Percentiles rank a stretch among this genome's conserved stretches.
Conservation (phyloP, 2,888 invertebrate species). For the Parnassius smintheus region DNA sequence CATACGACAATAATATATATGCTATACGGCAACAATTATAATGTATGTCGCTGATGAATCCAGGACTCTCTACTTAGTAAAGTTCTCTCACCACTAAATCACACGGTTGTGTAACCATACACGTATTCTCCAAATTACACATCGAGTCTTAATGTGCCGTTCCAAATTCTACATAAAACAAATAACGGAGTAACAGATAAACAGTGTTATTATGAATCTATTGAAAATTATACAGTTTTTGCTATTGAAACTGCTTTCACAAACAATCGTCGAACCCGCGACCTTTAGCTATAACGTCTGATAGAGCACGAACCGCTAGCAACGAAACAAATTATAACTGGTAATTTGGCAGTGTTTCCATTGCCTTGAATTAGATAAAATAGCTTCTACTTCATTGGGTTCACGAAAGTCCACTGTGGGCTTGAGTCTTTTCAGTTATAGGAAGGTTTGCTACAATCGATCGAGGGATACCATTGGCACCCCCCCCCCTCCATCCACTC, state of each 20-base stretch:
- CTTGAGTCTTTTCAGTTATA: too few species aligned
- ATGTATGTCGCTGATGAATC: too few species aligned
- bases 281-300: slow-evolving; percentile 20
- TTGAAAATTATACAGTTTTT: slow-evolving; percentile 14
- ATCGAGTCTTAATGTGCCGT: neutral
- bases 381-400: neutral
- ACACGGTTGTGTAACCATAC: neutral
- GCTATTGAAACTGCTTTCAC: slow-evolving; percentile 12
- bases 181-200: neutral
- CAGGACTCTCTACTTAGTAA: too few species aligned
- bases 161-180: neutral
- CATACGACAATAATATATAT: too few species aligned
- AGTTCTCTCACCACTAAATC: too few species aligned
- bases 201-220: slow-evolving; percentile 6
- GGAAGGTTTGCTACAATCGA: neutral
- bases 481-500: neutral
- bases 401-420: too few species aligned
- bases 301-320: slow-evolving; percentile 4
- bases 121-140: neutral
- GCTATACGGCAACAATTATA: too few species aligned
- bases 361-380: neutral
- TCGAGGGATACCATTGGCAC: neutral
- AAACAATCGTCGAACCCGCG: slow-evolving; percentile 23
- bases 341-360: slow-evolving; percentile 17
- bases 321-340: slow-evolving; percentile 23